phyloP scores from a whole-genome alignment of 2,113 vertebrate species.

The Daubentonia madagascariensis region DNA sequence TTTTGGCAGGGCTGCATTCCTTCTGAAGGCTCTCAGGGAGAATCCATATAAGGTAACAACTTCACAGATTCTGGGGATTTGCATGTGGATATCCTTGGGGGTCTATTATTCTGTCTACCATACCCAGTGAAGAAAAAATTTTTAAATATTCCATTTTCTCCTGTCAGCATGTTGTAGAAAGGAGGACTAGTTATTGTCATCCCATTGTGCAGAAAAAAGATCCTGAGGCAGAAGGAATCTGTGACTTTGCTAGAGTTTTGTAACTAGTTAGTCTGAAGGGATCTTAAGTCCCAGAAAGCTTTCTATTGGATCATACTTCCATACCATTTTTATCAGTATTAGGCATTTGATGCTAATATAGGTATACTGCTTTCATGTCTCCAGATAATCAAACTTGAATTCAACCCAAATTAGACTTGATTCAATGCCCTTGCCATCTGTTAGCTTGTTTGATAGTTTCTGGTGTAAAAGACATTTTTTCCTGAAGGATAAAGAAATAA shows the following conservation, averaged over 20 bases:
- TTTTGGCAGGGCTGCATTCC: not conserved
- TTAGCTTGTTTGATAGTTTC: slow-evolving; percentile 56
- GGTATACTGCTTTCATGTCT: slow-evolving; percentile 58
- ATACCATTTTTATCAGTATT: slow-evolving; percentile 63
- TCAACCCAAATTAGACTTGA: slow-evolving; percentile 65
- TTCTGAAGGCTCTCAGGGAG: not conserved
- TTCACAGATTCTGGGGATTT: not conserved
- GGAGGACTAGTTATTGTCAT: not conserved
- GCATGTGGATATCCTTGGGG: not conserved
- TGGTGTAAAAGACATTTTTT: not conserved
- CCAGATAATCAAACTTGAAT: slow-evolving; percentile 67
- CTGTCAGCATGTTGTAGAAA: slow-evolving; percentile 5
- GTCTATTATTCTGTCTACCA: not conserved
- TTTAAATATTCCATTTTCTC: not conserved
- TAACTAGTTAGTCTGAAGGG: not conserved
- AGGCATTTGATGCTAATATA: slow-evolving; percentile 66
- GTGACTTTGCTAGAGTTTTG: not conserved
- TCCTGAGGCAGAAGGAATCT: not conserved
- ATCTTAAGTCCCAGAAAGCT: slow-evolving; percentile 17
- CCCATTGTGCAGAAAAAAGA: not conserved
- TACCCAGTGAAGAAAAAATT: not conserved
- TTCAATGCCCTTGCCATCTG: slow-evolving; percentile 64
- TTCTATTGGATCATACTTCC: not conserved
- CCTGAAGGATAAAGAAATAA: slow-evolving; percentile 43
- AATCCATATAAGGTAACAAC: not conserved